These are phyloP conservation scores for Myanophis thanlyinensis DNA, from an alignment of 2,113 vertebrate genomes.

Conservation along the genomic window DNA sequence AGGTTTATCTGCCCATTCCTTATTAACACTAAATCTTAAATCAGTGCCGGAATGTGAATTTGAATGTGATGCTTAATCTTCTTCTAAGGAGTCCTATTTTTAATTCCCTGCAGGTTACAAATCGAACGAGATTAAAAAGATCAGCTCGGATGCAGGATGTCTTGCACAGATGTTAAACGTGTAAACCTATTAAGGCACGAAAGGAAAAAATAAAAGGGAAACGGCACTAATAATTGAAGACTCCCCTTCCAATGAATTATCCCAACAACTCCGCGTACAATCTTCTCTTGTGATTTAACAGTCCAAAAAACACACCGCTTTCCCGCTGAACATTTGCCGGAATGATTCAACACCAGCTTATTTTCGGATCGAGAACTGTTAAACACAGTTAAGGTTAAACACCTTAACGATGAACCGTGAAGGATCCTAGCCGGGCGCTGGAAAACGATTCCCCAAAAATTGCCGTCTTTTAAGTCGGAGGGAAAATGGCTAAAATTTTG, in stretches of 20 bases:
- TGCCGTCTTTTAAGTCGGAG: too few relatives aligned
- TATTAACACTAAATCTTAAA: too few relatives aligned
- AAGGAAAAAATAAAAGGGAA: background rate
- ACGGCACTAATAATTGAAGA: background rate
- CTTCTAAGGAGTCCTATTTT: background rate
- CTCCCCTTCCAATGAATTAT: background rate
- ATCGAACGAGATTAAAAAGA: background rate
- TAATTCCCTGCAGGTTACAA: background rate
- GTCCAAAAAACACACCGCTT: background rate
- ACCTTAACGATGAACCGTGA: too few relatives aligned
- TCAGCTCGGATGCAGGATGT: background rate
- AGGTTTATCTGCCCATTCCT: too few relatives aligned
- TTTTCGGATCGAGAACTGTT: too few relatives aligned
- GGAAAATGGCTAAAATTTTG: too few relatives aligned
- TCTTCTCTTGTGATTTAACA: background rate
- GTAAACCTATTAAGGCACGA: background rate
- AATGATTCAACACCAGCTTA: background rate
- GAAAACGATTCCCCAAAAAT: too few relatives aligned
- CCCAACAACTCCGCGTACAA: background rate
- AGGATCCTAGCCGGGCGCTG: too few relatives aligned
- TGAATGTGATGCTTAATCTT: background rate
- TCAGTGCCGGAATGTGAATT: background rate
- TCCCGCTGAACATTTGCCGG: background rate
- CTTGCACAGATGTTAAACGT: background rate
- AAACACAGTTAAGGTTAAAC: too few relatives aligned